A percentile compares a stretch with the other conserved stretches of the same genome.
Evolutionary conservation across 2,113 vertebrate genomes (phyloP).

Genomic region (Ammodramus savannarum): DNA sequence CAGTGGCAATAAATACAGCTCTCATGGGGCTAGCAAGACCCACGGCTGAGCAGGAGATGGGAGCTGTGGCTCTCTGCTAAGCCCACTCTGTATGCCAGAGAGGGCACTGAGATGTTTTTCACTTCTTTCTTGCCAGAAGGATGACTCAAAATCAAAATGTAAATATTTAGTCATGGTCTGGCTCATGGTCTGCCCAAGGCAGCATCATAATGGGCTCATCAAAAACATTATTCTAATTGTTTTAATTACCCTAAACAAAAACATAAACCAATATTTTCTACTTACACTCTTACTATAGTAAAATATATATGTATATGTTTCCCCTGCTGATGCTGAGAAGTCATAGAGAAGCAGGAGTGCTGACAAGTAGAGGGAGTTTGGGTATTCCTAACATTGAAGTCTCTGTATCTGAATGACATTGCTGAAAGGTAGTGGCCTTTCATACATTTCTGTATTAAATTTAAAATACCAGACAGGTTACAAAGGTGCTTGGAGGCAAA

Average conservation of each 20-base stretch:
- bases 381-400: not conserved
- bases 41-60: not conserved
- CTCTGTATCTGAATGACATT: not conserved
- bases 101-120: not conserved
- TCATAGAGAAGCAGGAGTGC: not conserved
- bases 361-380: not conserved
- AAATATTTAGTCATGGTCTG: not conserved
- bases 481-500: not conserved
- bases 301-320: not conserved
- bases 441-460: not conserved
- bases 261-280: not conserved
- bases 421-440: not conserved
- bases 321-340: not conserved
- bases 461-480: not conserved
- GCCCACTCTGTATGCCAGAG: not conserved
- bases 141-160: not conserved
- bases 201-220: not conserved
- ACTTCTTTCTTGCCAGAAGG: not conserved
- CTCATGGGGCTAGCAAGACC: not conserved
- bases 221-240: not conserved
- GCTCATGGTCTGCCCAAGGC: not conserved
- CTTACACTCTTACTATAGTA: not conserved
- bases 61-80: not conserved
- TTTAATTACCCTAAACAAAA: conserved; percentile 17
- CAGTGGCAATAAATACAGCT: accelerated